Evolutionary conservation across 2,888 invertebrate species (phyloP).

Genomic region (Pristionchus entomophagus): DNA sequence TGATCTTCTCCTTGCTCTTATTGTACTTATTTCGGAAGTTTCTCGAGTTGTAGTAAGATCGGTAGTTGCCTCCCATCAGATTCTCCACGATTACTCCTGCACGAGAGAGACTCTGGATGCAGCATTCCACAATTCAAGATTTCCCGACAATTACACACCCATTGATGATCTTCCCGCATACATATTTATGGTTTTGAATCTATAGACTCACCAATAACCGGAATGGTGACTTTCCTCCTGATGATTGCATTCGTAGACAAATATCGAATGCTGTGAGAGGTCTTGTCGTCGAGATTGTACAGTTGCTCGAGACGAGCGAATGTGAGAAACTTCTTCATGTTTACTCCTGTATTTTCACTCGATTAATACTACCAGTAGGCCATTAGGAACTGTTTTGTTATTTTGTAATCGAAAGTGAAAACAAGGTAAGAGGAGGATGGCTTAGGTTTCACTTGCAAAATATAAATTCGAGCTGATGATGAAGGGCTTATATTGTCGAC

Average conservation of each 20-base stretch:
- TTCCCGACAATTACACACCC: too few relatives aligned
- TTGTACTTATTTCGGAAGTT: constrained; percentile 82
- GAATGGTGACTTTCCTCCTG: constrained; percentile 84
- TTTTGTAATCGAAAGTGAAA: too few relatives aligned
- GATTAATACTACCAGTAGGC: too few relatives aligned
- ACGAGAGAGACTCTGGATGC: too few relatives aligned
- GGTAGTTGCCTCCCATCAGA: constrained; percentile 97
- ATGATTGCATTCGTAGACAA: constrained; percentile 93
- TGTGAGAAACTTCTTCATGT: constrained; percentile 96
- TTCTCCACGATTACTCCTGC: constrained; percentile 89
- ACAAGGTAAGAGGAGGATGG: too few relatives aligned
- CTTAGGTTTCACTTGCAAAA: not conserved
- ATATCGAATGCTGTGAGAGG: constrained; percentile 98
- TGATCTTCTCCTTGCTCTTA: constrained; percentile 41
- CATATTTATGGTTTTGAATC: not conserved
- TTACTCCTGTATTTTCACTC: constrained; percentile 82
- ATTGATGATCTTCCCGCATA: too few relatives aligned
- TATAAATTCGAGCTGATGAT: not conserved
- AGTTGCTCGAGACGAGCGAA: constrained; percentile 96
- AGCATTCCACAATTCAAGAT: too few relatives aligned
- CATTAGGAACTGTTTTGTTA: too few relatives aligned
- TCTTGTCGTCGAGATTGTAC: constrained; percentile 90
- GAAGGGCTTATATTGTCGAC: not conserved
- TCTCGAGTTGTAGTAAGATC: constrained; percentile 92
- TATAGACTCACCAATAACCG: constrained; percentile 82